phyloP scores from a whole-genome alignment of 2,888 invertebrate genomes.

The Meiosimyza platycephala region DNA sequence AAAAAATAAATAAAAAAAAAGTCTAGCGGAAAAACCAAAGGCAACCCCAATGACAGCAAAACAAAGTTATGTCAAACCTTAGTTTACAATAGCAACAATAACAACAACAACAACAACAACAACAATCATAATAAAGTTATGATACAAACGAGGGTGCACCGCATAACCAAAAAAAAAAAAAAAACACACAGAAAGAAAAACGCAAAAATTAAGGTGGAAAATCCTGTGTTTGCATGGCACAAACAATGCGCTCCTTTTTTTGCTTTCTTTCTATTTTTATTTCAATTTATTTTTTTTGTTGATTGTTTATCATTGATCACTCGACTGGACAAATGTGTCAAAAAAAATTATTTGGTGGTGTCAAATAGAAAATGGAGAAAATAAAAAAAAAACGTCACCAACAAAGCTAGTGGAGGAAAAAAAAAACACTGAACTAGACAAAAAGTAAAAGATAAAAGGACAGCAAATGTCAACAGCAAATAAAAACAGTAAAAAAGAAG shows the following conservation, averaged over 20 bases:
- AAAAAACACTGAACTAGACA: neutral
- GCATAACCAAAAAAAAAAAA: neutral
- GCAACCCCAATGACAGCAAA: conserved; percentile 3
- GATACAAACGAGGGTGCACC: neutral
- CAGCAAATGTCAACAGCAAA: conserved; percentile 12
- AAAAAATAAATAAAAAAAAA: neutral
- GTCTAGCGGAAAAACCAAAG: neutral
- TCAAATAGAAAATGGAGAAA: neutral
- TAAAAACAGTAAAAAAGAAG: neutral
- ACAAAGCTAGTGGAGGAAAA: neutral
- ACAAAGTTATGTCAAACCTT: neutral
- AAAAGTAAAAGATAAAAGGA: neutral
- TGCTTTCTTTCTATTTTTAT: too few species aligned
- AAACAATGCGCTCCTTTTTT: conserved; percentile 2
- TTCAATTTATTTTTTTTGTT: too few species aligned
- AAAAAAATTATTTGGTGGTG: conserved; percentile 4
- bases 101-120: neutral
- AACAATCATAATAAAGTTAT: neutral
- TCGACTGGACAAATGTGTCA: conserved; percentile 12
- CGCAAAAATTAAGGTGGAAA: neutral
- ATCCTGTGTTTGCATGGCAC: neutral
- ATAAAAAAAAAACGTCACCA: neutral
- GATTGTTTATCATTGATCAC: conserved; percentile 12
- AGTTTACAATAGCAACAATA: conserved; percentile 6
- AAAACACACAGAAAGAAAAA: neutral